Evolutionary conservation across 1,140 invertebrate species (phyloP), one percentile per base, ranked within the genome.

Genomic region (Aphelinus certus): DNA sequence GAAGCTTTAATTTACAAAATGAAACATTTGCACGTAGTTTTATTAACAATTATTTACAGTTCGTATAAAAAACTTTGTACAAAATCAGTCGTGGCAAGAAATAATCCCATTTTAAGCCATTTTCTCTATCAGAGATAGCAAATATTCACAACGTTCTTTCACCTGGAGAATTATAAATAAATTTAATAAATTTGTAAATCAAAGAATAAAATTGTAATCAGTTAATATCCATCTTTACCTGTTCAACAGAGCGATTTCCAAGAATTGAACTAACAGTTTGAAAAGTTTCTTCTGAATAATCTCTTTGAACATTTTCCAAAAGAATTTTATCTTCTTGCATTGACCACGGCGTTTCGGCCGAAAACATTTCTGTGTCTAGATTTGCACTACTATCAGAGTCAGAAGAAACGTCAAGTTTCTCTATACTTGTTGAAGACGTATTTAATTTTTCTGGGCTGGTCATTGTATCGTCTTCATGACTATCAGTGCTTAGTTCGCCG

Each of bases 301-400:
- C 85, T 71, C 83, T 84, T 75, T 87, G 86, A 7, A 88, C 80
- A 77, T 73, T 80, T 76, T 86, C 81, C 43, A 88, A 76, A n/a
- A 88, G 69, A 66, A 87, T 79, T 66, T 83, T 82, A 76, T 88
- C 87, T 67, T 88, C 86, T 74, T 87, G 81, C 75, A 85, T 83
- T 49, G 86, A 83, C 87, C 87, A 88, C 2, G 85, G 80, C 70
- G 68, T 82, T 5, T 70, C 46, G 74, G 77, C 47, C n/a, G 49
- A 3, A 66, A 63, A 26, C 65, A 77, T 73, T 10, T 81, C 71
- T 7, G 55, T 47, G 70, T 79, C 75, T 63, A 48, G 66, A 58
- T 78, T 69, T 61, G 64, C 60, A 62, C 62, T 60, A 58, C 78
- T 77, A 65, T 83, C 80, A 6, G 78, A 79, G 47, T 78, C 76